phyloP scores from a whole-genome alignment of 2,113 vertebrate species.

The Nannospalax galili region DNA sequence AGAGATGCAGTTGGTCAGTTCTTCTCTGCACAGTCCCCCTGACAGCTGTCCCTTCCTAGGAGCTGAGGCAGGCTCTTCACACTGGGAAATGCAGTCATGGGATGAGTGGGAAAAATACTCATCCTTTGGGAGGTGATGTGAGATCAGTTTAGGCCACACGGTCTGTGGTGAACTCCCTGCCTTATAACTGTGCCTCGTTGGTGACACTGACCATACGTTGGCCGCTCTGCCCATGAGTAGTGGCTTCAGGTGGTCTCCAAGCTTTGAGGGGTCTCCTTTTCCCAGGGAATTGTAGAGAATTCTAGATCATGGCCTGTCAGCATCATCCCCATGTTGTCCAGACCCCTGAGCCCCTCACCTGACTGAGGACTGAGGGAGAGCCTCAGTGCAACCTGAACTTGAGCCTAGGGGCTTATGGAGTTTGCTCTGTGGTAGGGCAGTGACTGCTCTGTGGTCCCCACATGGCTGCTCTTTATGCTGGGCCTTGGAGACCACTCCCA shows the following conservation, averaged over 20 bases:
- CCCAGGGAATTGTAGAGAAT: background rate
- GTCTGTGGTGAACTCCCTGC: too few species aligned
- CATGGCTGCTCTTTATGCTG: fast-evolving
- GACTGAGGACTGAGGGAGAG: background rate
- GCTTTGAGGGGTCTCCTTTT: background rate
- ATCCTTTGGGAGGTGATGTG: background rate
- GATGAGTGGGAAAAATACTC: too few species aligned
- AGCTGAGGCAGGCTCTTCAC: too few species aligned
- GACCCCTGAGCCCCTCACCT: fast-evolving
- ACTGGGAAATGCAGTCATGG: background rate
- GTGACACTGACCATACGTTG: background rate
- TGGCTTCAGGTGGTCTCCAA: background rate
- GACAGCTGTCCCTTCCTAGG: background rate
- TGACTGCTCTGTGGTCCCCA: background rate
- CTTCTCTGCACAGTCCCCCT: too few species aligned
- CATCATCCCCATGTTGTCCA: too few species aligned
- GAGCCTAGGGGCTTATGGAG: background rate
- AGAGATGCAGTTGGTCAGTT: background rate
- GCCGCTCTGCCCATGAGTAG: background rate
- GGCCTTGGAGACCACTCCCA: background rate
- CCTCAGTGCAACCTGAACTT: background rate
- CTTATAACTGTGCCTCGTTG: background rate
- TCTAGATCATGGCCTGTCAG: background rate
- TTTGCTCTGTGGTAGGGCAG: too few species aligned
- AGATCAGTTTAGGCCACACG: background rate